Percentiles rank a stretch among this genome's conserved stretches.
phyloP scores from a whole-genome alignment of 2,113 vertebrate species.

The Syngnathus scovelli region DNA sequence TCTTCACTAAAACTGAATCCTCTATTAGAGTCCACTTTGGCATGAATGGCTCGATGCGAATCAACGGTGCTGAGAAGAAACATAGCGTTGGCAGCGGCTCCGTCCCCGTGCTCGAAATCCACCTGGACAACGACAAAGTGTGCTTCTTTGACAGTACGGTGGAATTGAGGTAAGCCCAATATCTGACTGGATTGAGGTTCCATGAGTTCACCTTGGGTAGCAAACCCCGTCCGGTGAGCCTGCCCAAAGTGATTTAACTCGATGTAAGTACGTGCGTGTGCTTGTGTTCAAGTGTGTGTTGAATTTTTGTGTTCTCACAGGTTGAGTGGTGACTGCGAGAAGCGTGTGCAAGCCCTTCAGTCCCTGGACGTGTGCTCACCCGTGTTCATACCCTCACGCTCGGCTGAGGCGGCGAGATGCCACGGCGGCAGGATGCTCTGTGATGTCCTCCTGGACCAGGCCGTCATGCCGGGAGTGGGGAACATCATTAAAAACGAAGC shows the following conservation, averaged over 20 bases:
- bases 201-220: constrained; percentile 49
- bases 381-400: constrained; percentile 78
- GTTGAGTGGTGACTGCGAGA: constrained; percentile 74
- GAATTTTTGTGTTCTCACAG: constrained; percentile 55
- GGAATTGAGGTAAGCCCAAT: constrained; percentile 80
- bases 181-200: constrained; percentile 52
- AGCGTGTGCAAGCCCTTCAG: constrained; percentile 75
- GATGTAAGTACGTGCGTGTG: neutral
- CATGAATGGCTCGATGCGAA: constrained; percentile 85
- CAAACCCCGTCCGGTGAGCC: constrained; percentile 33
- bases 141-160: constrained; percentile 83
- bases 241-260: constrained; percentile 39
- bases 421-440: constrained; percentile 80
- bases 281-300: neutral
- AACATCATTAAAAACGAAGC: constrained; percentile 98
- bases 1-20: neutral
- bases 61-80: constrained; percentile 73
- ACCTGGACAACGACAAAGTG: constrained; percentile 78
- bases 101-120: constrained; percentile 72
- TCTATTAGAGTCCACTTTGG: constrained; percentile 87
- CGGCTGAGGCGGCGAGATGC: constrained; percentile 73
- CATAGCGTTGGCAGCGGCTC: constrained; percentile 54
- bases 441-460: constrained; percentile 87
- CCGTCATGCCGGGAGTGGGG: constrained; percentile 87
- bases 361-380: constrained; percentile 84